Evolutionary conservation across 2,797 vertebrate genomes (phyloP).

Genomic region (Halcyon leucocephala): DNA sequence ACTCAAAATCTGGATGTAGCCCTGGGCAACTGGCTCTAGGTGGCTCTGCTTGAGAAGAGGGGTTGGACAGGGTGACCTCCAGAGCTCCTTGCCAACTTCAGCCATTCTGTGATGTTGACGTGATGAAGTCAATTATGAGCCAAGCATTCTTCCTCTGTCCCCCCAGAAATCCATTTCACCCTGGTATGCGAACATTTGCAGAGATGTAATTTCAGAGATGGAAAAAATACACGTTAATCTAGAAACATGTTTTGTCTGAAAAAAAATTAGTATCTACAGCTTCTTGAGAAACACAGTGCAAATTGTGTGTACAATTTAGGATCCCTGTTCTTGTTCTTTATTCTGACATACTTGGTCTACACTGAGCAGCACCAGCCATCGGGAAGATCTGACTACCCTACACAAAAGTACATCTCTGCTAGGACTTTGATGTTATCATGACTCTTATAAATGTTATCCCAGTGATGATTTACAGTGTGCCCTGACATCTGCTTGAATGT

Average conservation of each 20-base stretch:
- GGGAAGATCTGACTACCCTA: neutral
- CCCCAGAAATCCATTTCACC: neutral
- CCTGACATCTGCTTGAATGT: rapidly evolving
- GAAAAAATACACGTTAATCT: neutral
- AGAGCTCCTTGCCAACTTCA: neutral
- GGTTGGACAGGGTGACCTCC: neutral
- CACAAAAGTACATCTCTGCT: neutral
- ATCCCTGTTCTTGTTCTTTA: neutral
- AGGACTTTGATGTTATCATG: neutral
- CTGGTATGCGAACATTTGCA: neutral
- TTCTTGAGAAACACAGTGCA: neutral
- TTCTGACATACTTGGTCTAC: neutral
- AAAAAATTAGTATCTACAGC: neutral
- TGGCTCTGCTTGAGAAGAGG: neutral
- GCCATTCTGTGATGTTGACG: neutral
- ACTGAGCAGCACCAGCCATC: neutral
- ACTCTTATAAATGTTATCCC: neutral
- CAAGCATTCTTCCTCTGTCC: neutral
- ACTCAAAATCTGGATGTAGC: neutral
- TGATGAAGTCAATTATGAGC: neutral
- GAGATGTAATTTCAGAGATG: neutral
- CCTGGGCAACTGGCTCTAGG: neutral
- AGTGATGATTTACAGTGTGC: neutral
- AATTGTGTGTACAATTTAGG: neutral
- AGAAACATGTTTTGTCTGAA: neutral